Evolutionary conservation across 2,888 invertebrate genomes (phyloP), one percentile per base, ranked within the genome.

Genomic region (Empis livida): DNA sequence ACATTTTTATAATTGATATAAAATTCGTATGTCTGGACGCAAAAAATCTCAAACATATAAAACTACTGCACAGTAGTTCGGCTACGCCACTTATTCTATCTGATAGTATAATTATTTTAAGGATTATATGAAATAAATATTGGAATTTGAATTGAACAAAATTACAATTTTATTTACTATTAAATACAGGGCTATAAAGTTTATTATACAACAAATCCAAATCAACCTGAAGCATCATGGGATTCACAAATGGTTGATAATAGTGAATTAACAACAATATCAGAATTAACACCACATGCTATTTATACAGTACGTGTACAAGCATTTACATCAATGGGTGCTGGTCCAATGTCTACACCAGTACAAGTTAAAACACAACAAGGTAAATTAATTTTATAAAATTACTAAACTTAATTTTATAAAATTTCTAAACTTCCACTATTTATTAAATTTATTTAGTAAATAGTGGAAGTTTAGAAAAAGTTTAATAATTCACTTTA

Each of bases 331-430:
- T 89, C 87, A 14, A 90, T 94, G 52, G 97, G 97, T 1, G 90
- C 91, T 39, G 95, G 97, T 43, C 97, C 97, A 1, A 78, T 93
- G 56, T 95, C 95, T 55, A 79, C 85, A 5, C 90, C 94, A n/a
- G 91, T 95, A n/a, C 92, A 93, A 70, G 94, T 96, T 59, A 92
- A 94, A 73, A 96, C 95, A 27, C 92, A 93, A 63, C 94, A 92
- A 80, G 97, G 87, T 87, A 69, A 63, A 68, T 20, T 20, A 5
- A 20, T 20, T 5, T 20, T 5, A 20, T 20, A 3, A 27, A 37
- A 37, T 37, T 37, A 8, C 37, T 37, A 14, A 15, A 4, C 9
- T 37, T 5, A 32, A 44, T 44, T 5, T 43, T 27, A 11, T 10
- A 13, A 5, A 44, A 43, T 20, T 15, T n/a, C n/a, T n/a, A n/a